Percentiles rank a stretch among this genome's conserved stretches.
Evolutionary conservation across 2,797 vertebrate species (phyloP).

Genomic region (Neosalanx taihuensis): DNA sequence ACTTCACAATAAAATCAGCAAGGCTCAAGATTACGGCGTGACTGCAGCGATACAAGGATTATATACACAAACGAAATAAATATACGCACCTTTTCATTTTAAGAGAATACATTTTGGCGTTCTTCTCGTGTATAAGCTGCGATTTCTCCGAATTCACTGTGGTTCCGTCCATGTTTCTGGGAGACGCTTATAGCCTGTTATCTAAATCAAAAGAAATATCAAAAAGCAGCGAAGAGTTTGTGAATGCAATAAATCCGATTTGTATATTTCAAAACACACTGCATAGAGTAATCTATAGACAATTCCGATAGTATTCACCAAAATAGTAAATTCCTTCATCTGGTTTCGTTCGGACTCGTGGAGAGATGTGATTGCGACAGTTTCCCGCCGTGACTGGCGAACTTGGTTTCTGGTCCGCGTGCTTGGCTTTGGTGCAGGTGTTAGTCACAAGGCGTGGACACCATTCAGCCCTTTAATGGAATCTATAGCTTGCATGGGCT

Average conservation of each 20-base stretch:
- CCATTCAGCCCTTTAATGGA: conserved; percentile 15
- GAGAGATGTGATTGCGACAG: conserved; percentile 7
- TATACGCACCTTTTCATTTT: conserved; percentile 68
- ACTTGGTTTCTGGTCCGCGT: conserved; percentile 26
- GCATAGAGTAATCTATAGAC: conserved; percentile 34
- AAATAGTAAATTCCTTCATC: conserved; percentile 45
- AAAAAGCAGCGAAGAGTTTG: conserved; percentile 33
- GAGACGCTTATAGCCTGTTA: no score
- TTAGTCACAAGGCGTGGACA: conserved; percentile 20
- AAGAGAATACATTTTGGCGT: conserved; percentile 71
- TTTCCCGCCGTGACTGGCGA: conserved; percentile 18
- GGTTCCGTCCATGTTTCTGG: conserved; percentile 64
- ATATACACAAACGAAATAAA: background rate
- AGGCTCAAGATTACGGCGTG: background rate
- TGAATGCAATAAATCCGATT: conserved; percentile 24
- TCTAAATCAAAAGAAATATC: background rate
- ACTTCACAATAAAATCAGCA: background rate
- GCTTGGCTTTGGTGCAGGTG: conserved; percentile 34
- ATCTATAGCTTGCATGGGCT: conserved; percentile 3
- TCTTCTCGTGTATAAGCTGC: conserved; percentile 75
- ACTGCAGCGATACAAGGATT: background rate
- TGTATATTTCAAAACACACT: conserved; percentile 40
- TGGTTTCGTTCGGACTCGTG: conserved; percentile 17
- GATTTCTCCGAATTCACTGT: conserved; percentile 75
- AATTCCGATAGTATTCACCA: conserved; percentile 35